Base-by-base conservation (phyloP, 2,113 vertebrate genomes). In the Morone chrysops region DNA sequence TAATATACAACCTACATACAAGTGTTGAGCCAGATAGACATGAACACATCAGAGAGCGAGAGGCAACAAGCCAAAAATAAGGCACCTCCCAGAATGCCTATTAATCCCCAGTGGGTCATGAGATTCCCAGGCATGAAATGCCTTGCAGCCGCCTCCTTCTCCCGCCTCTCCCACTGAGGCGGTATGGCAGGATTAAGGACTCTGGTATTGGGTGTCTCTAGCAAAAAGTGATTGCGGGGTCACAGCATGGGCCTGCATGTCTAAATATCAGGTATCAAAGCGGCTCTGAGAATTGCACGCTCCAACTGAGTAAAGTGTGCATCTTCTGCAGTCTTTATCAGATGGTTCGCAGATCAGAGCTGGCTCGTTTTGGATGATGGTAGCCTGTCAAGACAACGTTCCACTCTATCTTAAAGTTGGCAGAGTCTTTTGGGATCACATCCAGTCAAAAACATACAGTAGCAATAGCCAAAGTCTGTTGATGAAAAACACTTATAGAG, bases 241-340 rank as follows among this genome's bases (percentile, higher is more conserved):
- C 89, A 90, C 66, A 60, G 84, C 72, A 50, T 56, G 78, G 47
- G 61, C 72, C 72, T 73, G 53, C 80, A 17, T 75, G 82, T 85
- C 88, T 80, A 43, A n/a, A 79, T 89, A 87, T 93, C 85, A 70
- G 66, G 75, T 91, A 89, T 93, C 92, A 93, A 92, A 93, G 75
- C 72, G 80, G 61, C 70, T 80, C 25, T 36, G 60, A 65, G 87
- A 84, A 74, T 70, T 74, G 71, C 57, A 53, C 31, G 57, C 43
- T 56, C 57, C 20, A 36, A 48, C 75, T 36, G 65, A 79, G 66
- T 76, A 85, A 87, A 41, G 81, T 1, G 73, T 60, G 47, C 57
- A 50, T 78, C 48, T 4, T 31, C 31, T 31, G 31, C 31, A 31
- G 59, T 67, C 48, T 80, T 63, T 20, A 54, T 85, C n/a, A 71